These are phyloP conservation scores for Agrotis clavis DNA, from an alignment of 2,888 invertebrate genomes.

Conservation along the genomic window DNA sequence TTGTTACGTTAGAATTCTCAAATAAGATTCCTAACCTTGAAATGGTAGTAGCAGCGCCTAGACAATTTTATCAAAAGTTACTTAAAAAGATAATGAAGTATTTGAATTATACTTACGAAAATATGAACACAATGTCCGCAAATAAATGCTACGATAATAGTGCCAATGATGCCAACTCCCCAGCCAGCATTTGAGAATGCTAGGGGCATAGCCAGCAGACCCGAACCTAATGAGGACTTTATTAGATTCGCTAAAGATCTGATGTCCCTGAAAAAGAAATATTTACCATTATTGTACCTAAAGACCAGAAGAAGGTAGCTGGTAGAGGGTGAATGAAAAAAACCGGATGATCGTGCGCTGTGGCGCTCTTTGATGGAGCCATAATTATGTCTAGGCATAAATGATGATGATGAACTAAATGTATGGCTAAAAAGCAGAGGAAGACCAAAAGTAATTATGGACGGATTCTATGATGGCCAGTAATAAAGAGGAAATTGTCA, in stretches of 20 bases:
- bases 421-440: too few relatives aligned
- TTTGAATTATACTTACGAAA: constrained; percentile 80
- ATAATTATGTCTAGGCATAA: too few relatives aligned
- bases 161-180: constrained; percentile 91
- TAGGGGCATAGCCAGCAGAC: constrained; percentile 93
- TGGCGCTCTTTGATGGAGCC: too few relatives aligned
- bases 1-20: too few relatives aligned
- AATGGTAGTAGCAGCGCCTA: background rate
- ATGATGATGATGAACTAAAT: too few relatives aligned
- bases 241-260: constrained; percentile 86
- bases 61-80: constrained; percentile 6
- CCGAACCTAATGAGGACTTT: constrained; percentile 92
- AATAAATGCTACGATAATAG: constrained; percentile 82
- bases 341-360: too few relatives aligned
- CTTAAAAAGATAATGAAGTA: constrained; percentile 2
- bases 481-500: too few relatives aligned
- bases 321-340: too few relatives aligned
- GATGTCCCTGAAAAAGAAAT: constrained; percentile 79
- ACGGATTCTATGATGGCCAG: too few relatives aligned
- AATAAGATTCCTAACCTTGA: background rate
- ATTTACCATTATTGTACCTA: background rate
- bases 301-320: too few relatives aligned
- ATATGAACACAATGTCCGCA: constrained; percentile 88
- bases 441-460: too few relatives aligned
- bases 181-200: constrained; percentile 94